A percentile compares a stretch with the other conserved stretches of the same genome.
phyloP scores from a whole-genome alignment of 2,797 vertebrate genomes.

The Todus mexicanus region DNA sequence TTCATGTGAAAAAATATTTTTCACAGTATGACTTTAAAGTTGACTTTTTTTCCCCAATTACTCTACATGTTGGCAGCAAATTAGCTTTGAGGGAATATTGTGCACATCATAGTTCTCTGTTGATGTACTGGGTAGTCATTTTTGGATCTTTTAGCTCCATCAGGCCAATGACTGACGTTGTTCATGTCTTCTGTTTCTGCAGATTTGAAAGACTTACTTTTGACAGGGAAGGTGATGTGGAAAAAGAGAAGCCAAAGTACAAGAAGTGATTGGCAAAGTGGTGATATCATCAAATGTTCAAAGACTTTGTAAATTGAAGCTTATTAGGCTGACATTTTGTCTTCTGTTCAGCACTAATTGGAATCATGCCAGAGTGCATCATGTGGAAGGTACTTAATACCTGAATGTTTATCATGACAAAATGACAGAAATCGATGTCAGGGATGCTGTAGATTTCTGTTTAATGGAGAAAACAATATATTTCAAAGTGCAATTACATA shows the following conservation, averaged over 20 bases:
- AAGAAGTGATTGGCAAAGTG: conserved; percentile 79
- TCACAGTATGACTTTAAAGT: conserved; percentile 41
- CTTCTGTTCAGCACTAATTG: conserved; percentile 72
- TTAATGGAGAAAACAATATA: conserved; percentile 41
- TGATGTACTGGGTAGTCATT: conserved; percentile 27
- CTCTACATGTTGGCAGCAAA: conserved; percentile 55
- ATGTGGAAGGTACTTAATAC: conserved; percentile 66
- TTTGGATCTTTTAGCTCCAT: conserved; percentile 54
- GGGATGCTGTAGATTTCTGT: conserved; percentile 31
- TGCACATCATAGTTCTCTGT: conserved; percentile 18
- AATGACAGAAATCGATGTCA: conserved; percentile 73
- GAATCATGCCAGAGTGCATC: conserved; percentile 74
- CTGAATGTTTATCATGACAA: conserved; percentile 74
- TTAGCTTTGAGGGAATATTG: conserved; percentile 57
- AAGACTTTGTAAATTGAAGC: conserved; percentile 76
- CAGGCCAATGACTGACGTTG: conserved; percentile 34
- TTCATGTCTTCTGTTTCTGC: conserved; percentile 34
- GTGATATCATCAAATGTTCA: conserved; percentile 80
- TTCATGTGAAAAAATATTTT: conserved; percentile 12
- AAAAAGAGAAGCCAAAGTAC: neutral
- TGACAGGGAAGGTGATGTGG: conserved; percentile 46
- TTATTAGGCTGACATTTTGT: conserved; percentile 81
- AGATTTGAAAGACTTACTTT: conserved; percentile 56
- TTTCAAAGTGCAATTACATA: conserved; percentile 25
- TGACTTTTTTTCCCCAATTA: conserved; percentile 31